Base-by-base conservation (phyloP, 2,888 invertebrate species). In the Harpalus rubripes region DNA sequence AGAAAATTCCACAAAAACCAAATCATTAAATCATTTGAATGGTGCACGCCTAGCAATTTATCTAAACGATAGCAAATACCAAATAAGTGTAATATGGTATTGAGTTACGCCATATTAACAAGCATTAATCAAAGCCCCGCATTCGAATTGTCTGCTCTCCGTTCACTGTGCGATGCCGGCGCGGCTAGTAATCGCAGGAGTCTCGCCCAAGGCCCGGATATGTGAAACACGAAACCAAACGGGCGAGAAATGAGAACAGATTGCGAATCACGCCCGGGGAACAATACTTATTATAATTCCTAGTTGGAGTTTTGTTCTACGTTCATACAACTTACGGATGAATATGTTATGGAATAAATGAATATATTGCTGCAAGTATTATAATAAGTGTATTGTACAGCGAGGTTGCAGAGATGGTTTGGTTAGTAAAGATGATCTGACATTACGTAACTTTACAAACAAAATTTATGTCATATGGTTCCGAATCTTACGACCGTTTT, bases 91-190 rank as follows among this genome's bases (percentile, higher is more conserved):
- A 63, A 63, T 63, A 63, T 18, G 22, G 22, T 22, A 63, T 63
- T 63, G 22, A 63, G 63, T 63, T 63, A 63, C 63, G 63, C 63
- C 63, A 63, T 18, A 63, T 26, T 63, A 63, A 63, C 63, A 26
- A 63, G 63, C 63, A 63, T 63, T 63, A 63, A 63, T 63, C 63
- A 63, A 63, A 26, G 18, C 22, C 18, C 32, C 32, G 32, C 32
- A 32, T 32, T 32, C 32, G 32, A 32, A 32, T 32, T 59, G 7
- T 18, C 15, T 8, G 18, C 18, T 59, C 16, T 8, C 59, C 59
- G 59, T 18, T 59, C 16, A 59, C 59, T 59, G 59, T 59, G 26
- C 26, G 18, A 6, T 12, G 63, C 22, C 22, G 22, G 18, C 22
- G 5, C 63, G 16, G 18, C 10, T 4, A 63, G 12, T 22, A 22